These are phyloP conservation scores for Theretra japonica DNA, from an alignment of 2,888 invertebrate genomes.

Conservation along the genomic window DNA sequence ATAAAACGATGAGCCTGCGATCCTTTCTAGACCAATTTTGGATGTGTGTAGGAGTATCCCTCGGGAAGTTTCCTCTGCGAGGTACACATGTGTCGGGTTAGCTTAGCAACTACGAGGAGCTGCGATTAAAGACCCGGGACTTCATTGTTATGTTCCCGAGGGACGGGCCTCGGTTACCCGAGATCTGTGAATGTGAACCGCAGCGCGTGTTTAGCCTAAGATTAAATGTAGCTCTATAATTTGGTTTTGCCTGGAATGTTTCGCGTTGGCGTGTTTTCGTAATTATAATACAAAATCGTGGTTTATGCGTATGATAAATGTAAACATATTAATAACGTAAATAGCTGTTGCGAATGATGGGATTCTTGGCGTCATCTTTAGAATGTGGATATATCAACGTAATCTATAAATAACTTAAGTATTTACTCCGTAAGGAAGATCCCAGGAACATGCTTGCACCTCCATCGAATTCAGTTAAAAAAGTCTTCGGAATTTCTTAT, in stretches of 20 bases:
- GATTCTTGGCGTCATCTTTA: constrained; percentile 1
- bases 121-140: constrained; percentile 24
- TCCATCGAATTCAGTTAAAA: too few species aligned
- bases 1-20: background rate
- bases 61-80: background rate
- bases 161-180: constrained; percentile 4
- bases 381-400: background rate
- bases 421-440: too few species aligned
- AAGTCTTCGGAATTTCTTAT: too few species aligned
- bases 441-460: too few species aligned
- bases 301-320: background rate
- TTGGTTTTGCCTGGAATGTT: background rate
- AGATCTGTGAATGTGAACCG: constrained; percentile 1
- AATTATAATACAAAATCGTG: background rate
- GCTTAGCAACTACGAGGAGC: constrained; percentile 10
- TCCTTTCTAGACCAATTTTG: constrained; percentile 3
- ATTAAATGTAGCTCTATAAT: constrained; percentile 11
- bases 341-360: background rate
- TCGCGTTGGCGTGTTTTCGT: background rate
- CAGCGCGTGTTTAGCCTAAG: background rate
- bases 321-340: background rate
- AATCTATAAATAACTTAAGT: background rate
- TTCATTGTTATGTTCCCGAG: constrained; percentile 20
- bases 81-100: background rate
- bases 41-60: background rate